A percentile compares a stretch with the other conserved stretches of the same genome.
Evolutionary conservation across 2,113 vertebrate species (phyloP).

Genomic region (Malurus melanocephalus): DNA sequence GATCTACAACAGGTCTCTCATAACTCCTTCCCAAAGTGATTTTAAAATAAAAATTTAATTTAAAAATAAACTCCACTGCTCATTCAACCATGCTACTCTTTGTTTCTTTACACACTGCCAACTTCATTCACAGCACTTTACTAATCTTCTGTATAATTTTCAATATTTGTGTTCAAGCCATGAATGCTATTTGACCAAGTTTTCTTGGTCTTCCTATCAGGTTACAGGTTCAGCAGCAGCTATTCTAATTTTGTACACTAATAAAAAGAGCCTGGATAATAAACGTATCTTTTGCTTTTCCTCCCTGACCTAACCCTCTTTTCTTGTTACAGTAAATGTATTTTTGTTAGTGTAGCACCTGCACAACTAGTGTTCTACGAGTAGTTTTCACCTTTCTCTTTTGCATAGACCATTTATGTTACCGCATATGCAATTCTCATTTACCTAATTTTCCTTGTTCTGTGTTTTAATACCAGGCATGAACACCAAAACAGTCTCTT

Average conservation of each 20-base stretch:
- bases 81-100: neutral
- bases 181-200: neutral
- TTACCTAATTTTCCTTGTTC: neutral
- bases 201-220: neutral
- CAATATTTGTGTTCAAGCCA: neutral
- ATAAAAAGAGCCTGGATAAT: neutral
- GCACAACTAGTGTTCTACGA: neutral
- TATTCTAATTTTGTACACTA: neutral
- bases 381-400: neutral
- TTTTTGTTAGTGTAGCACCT: neutral
- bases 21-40: neutral
- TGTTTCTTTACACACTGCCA: neutral
- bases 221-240: neutral
- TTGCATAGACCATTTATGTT: neutral
- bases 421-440: neutral
- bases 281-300: neutral
- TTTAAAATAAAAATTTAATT: neutral
- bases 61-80: too few species aligned
- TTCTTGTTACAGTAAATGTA: neutral
- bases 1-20: neutral
- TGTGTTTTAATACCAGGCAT: neutral
- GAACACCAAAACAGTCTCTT: neutral
- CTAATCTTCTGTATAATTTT: neutral
- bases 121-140: neutral
- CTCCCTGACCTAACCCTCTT: neutral